Base-by-base conservation (phyloP, 2,888 invertebrate species). In the Schizotus pectinicornis region DNA sequence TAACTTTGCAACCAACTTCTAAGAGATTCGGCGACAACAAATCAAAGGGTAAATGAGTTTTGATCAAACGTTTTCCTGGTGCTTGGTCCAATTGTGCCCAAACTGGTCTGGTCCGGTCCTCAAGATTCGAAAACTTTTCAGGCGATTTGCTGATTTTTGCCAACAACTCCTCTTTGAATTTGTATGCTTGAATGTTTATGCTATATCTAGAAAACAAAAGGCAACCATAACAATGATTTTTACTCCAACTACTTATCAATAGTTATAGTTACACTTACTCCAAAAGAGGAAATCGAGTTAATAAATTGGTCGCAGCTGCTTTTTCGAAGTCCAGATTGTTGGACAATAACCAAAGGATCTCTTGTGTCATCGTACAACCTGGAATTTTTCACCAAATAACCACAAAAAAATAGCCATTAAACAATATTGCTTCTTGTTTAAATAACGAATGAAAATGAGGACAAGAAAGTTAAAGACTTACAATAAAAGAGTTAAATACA, bases 351-450 rank as follows among this genome's bases (percentile, higher is more conserved):
- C 92, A 92, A 2, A 91, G 86, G 68, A 92, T 78, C 77, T 92
- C 92, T 75, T 91, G 91, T 0, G 90, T 90, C 88, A 89, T 87
- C 3, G 90, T 91, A 7, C 88, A 88, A n/a, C 87, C 87, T 87
- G 67, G 43, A 62, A 64, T n/a, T n/a, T n/a, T n/a, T n/a, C n/a
- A n/a, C n/a, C n/a, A n/a, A n/a, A n/a, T n/a, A n/a, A n/a, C n/a
- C n/a, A n/a, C n/a, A n/a, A n/a, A n/a, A n/a, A n/a, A n/a, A n/a
- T n/a, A n/a, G n/a, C n/a, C n/a, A n/a, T n/a, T n/a, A n/a, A n/a
- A n/a, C n/a, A n/a, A n/a, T n/a, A n/a, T n/a, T n/a, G n/a, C n/a
- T n/a, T n/a, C n/a, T n/a, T n/a, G n/a, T n/a, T n/a, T n/a, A n/a
- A n/a, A n/a, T n/a, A n/a, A n/a, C n/a, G n/a, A n/a, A n/a, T n/a